Base-by-base conservation (phyloP, 2,888 invertebrate genomes). In the Heliconius aoede region DNA sequence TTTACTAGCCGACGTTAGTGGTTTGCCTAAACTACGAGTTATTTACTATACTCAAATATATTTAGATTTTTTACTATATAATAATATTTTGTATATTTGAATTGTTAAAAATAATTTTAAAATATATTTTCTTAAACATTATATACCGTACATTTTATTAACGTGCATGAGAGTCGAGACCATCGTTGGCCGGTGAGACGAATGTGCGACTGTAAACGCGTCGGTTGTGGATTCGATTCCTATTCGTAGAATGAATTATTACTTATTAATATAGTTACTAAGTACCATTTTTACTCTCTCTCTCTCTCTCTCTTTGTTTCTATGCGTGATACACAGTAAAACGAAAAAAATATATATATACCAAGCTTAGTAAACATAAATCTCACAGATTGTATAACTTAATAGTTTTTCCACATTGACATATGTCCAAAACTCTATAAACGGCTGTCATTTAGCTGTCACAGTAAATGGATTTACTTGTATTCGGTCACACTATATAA, bases 1-100 rank as follows among this genome's bases (percentile, higher is more conserved):
- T 55, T 78, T 78, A 76, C 75, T 58, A 77, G 72, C 65, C 75
- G 75, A 73, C 75, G 64, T 73, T 62, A 55, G 71, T 73, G 73
- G 68, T 65, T 71, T 61, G 18, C 21, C 67, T 65, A 40, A 24
- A 24, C 40, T 36, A 69, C 9, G 55, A 67, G 62, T 46, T 68
- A 13, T 64, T 32, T 40, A 30, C 32, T 46, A 18, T 46, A 46
- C 0, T 21, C 21, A 46, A 46, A 46, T 46, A 46, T 46, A 7
- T 46, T 18, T 46, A 0, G 1, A 18, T 18, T 46, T 62, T 75
- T 74, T 30, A 36, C 32, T 15, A 72, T n/a, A 46, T 71, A 21
- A n/a, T n/a, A n/a, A n/a, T n/a, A n/a, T n/a, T n/a, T n/a, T 55
- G 21, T 55, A 11, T 24, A 55, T 58, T 60, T 60, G 26, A 26